Percentiles rank a stretch among this genome's conserved stretches.
These are phyloP conservation scores for Drosophila planitibia DNA, from an alignment of 2,888 invertebrate genomes.

Conservation along the genomic window DNA sequence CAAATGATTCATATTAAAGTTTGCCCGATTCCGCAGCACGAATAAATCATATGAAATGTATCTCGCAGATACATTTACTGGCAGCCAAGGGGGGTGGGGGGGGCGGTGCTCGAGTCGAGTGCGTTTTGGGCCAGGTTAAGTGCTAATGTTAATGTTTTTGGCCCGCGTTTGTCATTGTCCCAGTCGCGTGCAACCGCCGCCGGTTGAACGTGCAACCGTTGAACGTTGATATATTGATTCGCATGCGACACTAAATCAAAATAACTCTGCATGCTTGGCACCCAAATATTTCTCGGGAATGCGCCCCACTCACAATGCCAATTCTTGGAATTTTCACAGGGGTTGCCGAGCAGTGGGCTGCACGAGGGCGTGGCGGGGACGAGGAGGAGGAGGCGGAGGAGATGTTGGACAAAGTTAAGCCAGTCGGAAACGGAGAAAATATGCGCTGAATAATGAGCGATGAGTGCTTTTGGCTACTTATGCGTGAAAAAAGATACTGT, in stretches of 20 bases:
- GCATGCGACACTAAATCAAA: conserved; percentile 73
- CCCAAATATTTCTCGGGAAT: conserved; percentile 53
- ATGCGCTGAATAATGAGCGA: conserved; percentile 38
- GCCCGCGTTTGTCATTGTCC: conserved; percentile 66
- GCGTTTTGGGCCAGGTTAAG: conserved; percentile 55
- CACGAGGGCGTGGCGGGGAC: background rate
- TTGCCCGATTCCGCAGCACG: conserved; percentile 26
- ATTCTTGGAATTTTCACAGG: conserved; percentile 70
- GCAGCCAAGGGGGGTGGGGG: too few relatives aligned
- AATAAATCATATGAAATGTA: conserved; percentile 72
- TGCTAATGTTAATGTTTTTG: conserved; percentile 53
- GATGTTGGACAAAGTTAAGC: conserved; percentile 9
- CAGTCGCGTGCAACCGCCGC: conserved; percentile 62
- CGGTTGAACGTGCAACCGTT: background rate
- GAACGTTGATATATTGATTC: conserved; percentile 71
- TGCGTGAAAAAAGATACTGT: conserved; percentile 23
- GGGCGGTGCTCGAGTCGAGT: background rate
- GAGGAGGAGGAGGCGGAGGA: background rate
- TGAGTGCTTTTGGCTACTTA: conserved; percentile 22
- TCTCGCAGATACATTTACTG: conserved; percentile 42
- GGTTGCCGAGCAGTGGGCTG: background rate
- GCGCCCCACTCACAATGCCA: conserved; percentile 53
- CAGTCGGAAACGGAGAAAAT: conserved; percentile 20
- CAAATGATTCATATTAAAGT: conserved; percentile 80
- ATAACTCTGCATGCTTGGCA: conserved; percentile 28